phyloP scores from a whole-genome alignment of 2,113 vertebrate genomes.

The Podocnemis expansa region DNA sequence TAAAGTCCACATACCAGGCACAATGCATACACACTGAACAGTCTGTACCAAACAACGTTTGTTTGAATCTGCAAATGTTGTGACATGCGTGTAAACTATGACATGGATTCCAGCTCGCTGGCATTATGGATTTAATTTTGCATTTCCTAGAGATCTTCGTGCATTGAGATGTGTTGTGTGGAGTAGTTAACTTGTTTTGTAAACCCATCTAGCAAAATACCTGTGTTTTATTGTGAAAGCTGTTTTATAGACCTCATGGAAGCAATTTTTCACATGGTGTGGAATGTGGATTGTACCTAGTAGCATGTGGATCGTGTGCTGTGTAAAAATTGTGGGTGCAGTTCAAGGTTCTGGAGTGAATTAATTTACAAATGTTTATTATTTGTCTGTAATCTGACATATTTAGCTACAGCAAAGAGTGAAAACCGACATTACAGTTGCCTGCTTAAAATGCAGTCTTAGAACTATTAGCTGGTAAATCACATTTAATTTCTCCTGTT shows the following conservation, averaged over 20 bases:
- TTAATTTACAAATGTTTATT: not conserved
- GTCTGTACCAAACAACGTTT: not conserved
- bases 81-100: too few species aligned
- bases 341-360: rapidly evolving
- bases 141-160: not conserved
- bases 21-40: not conserved
- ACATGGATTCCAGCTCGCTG: not conserved
- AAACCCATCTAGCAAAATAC: not conserved
- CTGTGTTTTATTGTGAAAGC: not conserved
- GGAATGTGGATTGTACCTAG: rapidly evolving
- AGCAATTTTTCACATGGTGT: not conserved
- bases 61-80: not conserved
- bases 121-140: not conserved
- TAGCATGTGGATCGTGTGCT: not conserved
- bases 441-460: not conserved
- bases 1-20: too few species aligned
- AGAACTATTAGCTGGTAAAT: rapidly evolving
- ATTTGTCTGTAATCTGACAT: not conserved
- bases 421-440: not conserved
- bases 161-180: not conserved
- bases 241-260: rapidly evolving
- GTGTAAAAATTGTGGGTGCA: not conserved
- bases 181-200: not conserved
- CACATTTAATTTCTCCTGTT: not conserved
- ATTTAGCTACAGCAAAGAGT: not conserved